Base-by-base conservation (phyloP, 2,113 vertebrate genomes). In the Sula dactylatra region DNA sequence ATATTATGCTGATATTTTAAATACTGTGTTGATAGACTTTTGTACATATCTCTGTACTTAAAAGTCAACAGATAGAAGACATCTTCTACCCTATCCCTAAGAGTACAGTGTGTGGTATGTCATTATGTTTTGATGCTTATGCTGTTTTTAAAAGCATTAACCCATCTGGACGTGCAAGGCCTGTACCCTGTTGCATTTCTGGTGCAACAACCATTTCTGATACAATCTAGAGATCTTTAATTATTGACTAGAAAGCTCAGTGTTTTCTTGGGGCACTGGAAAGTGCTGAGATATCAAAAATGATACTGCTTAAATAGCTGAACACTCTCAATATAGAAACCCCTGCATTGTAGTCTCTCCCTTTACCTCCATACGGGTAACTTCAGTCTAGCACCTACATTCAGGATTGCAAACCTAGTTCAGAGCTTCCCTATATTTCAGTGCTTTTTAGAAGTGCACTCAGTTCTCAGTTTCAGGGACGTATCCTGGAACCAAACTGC, bases 81-180 rank as follows among this genome's bases (percentile, higher is more conserved):
- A 42, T 42, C 44, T 82, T 45, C 42, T 20, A 44, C 13, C 9
- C 32, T 45, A 16, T 45, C 27, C 45, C 47, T 56, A 70, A 17
- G 15, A 52, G 11, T 24, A 42, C 0, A 66, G 27, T 27, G n/a
- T 38, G 52, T 1, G 4, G 32, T 19, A 6, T 2, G 2, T 77
- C 25, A 34, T 27, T 20, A 26, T 8, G 27, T 36, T 79, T 49
- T 38, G 5, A 64, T 54, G 42, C 13, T 64, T 67, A 64, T 7
- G 13, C 5, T 79, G 21, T 7, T 91, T 90, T 71, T 49, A 49
- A 91, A 79, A 84, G 27, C 49, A 65, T 29, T 31, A 65, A 83
- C 7, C 13, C 19, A 50, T 9, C 11, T 38, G 11, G 20, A 77
- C 67, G 31, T 21, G 9, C 27, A 91, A 56, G 25, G 9, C 6